phyloP scores from a whole-genome alignment of 2,113 vertebrate genomes.

The Crotalus tigris region DNA sequence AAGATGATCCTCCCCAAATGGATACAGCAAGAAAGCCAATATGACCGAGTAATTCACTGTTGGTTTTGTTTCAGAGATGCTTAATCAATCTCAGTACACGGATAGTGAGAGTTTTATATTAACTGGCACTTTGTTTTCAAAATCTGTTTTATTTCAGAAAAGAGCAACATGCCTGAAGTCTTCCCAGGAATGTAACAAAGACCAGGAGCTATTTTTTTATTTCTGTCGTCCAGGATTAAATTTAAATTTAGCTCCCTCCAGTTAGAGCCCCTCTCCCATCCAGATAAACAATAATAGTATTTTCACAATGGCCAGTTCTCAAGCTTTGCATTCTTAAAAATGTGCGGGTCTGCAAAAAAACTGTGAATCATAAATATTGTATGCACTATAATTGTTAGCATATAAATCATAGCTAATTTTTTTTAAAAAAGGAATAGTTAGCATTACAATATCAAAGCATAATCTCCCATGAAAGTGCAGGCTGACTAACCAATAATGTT shows the following conservation, averaged over 20 bases:
- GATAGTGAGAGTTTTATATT: not conserved
- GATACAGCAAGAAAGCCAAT: not conserved
- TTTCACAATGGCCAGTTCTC: not conserved
- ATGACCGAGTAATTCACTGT: not conserved
- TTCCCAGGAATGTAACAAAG: not conserved
- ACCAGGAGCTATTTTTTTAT: not conserved
- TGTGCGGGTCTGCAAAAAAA: not conserved
- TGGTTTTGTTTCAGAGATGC: not conserved
- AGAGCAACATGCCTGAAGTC: not conserved
- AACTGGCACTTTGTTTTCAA: not conserved
- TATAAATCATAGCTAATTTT: not conserved
- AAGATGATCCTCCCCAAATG: not conserved
- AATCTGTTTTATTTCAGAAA: not conserved
- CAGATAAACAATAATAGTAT: not conserved
- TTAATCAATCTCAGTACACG: not conserved
- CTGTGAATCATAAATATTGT: not conserved
- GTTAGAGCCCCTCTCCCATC: not conserved
- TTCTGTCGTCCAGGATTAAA: not conserved
- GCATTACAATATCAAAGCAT: not conserved
- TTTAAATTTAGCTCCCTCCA: not conserved
- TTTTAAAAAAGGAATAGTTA: not conserved
- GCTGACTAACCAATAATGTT: not conserved
- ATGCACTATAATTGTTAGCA: not conserved
- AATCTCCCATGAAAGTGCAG: not conserved
- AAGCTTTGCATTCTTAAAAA: not conserved